phyloP scores from a whole-genome alignment of 2,797 vertebrate genomes.

The Peromyscus eremicus region DNA sequence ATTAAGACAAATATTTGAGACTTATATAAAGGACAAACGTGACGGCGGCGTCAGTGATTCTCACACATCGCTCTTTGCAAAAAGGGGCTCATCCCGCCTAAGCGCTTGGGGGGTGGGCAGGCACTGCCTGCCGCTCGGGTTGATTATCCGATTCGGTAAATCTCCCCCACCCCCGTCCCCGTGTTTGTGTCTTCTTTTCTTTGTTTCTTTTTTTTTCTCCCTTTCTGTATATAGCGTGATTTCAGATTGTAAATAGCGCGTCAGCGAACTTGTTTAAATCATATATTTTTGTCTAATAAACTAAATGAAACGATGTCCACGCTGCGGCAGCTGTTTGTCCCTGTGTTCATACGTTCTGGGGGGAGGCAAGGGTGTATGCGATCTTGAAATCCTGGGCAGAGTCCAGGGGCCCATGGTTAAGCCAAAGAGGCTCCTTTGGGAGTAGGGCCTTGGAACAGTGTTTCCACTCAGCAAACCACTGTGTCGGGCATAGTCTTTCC shows the following conservation, averaged over 20 bases:
- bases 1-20: constrained; percentile 85
- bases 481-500: background rate
- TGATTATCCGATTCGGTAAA: constrained; percentile 93
- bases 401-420: background rate
- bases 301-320: constrained; percentile 96
- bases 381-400: constrained; percentile 7
- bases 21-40: constrained; percentile 85
- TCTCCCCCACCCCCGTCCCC: constrained; percentile 87
- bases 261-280: constrained; percentile 99
- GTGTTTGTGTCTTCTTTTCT: constrained; percentile 90
- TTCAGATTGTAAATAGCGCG: constrained; percentile 98
- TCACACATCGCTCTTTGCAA: constrained; percentile 91
- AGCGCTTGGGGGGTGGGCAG: background rate
- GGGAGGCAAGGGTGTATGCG: background rate
- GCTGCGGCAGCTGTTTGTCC: constrained; percentile 65
- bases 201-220: background rate
- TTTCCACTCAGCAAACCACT: background rate
- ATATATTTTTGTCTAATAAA: constrained; percentile 99
- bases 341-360: constrained; percentile 4
- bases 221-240: constrained; percentile 97
- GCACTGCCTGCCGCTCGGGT: constrained; percentile 91
- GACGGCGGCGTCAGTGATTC: constrained; percentile 89
- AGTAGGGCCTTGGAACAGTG: background rate
- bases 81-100: constrained; percentile 83
- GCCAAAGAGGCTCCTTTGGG: background rate